Evolutionary conservation across 2,888 invertebrate genomes (phyloP).

Genomic region (Cataglyphis albicans): DNA sequence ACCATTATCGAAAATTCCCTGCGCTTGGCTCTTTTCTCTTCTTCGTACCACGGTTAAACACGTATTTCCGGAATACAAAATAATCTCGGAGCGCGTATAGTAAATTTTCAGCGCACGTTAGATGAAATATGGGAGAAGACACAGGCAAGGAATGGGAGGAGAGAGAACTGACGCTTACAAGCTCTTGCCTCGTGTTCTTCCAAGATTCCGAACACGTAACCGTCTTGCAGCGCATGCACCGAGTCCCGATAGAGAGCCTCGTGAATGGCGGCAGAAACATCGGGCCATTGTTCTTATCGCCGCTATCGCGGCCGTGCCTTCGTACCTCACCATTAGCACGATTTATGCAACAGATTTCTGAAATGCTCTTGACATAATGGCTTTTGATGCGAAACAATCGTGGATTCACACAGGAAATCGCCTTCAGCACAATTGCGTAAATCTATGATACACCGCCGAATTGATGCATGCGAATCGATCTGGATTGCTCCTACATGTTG

Average conservation of each 20-base stretch:
- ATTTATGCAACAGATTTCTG: constrained; percentile 59
- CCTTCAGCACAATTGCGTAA: constrained; percentile 38
- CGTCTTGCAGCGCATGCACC: constrained; percentile 42
- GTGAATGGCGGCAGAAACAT: constrained; percentile 53
- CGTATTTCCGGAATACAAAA: constrained; percentile 51
- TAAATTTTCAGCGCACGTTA: constrained; percentile 53
- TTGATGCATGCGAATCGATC: constrained; percentile 10
- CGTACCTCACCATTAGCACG: constrained; percentile 54
- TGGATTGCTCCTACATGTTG: constrained; percentile 6
- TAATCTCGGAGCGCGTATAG: constrained; percentile 43
- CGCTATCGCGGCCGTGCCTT: constrained; percentile 42
- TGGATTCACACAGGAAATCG: constrained; percentile 55
- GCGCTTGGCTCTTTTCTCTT: background rate
- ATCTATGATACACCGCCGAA: constrained; percentile 26
- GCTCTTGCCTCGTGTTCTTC: constrained; percentile 44
- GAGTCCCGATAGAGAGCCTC: constrained; percentile 22
- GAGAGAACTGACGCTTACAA: constrained; percentile 52
- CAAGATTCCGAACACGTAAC: constrained; percentile 55
- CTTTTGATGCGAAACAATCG: constrained; percentile 48
- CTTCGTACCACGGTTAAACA: constrained; percentile 28
- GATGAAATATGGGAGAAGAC: constrained; percentile 53
- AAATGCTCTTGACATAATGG: constrained; percentile 50
- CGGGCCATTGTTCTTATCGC: constrained; percentile 66
- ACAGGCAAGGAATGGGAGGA: constrained; percentile 56
- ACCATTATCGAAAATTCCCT: constrained; percentile 30